A percentile compares a stretch with the other conserved stretches of the same genome.
Conservation (phyloP, 2,113 vertebrate species). For the Entelurus aequoreus region DNA sequence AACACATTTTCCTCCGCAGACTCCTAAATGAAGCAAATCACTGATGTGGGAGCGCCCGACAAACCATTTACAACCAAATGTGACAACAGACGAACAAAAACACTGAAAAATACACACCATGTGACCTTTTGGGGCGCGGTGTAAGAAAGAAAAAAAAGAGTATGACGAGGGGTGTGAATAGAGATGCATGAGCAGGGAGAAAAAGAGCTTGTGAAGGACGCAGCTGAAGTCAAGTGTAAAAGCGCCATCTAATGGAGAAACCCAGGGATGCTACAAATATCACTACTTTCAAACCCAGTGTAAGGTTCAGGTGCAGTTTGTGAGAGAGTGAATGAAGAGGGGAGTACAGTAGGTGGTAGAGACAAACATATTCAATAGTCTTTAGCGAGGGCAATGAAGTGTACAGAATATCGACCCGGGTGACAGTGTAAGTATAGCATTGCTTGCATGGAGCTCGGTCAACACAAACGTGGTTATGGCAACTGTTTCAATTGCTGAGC, state of each 20-base stretch:
- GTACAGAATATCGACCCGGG: constrained; percentile 48
- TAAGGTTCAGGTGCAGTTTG: too few species aligned
- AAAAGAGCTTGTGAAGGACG: constrained; percentile 15
- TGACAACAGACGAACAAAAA: constrained; percentile 25
- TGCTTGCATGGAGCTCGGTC: constrained; percentile 1
- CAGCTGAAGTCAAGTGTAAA: constrained; percentile 47
- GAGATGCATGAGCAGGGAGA: constrained; percentile 23
- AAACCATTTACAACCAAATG: constrained; percentile 23
- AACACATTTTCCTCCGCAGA: constrained; percentile 23
- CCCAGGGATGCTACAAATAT: too few species aligned
- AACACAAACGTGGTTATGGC: constrained; percentile 14
- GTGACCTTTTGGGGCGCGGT: constrained; percentile 30
- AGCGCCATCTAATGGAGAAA: constrained; percentile 66
- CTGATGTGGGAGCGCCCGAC: constrained; percentile 7
- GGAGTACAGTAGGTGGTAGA: not conserved
- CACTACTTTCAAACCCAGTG: not conserved
- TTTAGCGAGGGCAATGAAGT: constrained; percentile 40
- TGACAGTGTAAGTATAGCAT: constrained; percentile 43
- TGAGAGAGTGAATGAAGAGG: too few species aligned
- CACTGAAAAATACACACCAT: constrained; percentile 18
- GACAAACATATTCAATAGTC: constrained; percentile 26
- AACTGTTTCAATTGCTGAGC: constrained; percentile 18
- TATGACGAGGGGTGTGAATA: constrained; percentile 28
- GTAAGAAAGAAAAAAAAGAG: constrained; percentile 26
- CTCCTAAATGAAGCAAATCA: constrained; percentile 34